These are phyloP conservation scores for Rhea americana DNA, from an alignment of 2,113 vertebrate genomes.

Conservation along the genomic window DNA sequence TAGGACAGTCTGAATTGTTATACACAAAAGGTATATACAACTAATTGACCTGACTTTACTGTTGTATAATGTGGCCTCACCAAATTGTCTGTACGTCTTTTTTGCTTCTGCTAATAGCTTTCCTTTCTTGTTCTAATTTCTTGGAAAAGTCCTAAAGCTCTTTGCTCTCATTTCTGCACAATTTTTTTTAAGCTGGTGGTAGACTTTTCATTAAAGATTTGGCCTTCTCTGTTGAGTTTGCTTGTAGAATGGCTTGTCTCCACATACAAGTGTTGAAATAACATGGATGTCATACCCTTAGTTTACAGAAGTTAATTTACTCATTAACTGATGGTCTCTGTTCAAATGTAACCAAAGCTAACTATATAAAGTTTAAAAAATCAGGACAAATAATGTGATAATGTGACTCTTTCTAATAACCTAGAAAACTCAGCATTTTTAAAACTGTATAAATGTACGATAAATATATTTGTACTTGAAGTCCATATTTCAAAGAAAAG, in stretches of 20 bases:
- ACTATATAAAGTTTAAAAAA: neutral
- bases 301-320: neutral
- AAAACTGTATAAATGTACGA: neutral
- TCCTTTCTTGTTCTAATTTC: neutral
- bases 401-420: neutral
- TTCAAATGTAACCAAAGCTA: slow-evolving; percentile 34
- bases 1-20: neutral
- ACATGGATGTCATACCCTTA: neutral
- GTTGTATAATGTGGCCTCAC: neutral
- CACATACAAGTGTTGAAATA: neutral
- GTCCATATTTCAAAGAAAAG: neutral
- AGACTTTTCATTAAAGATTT: neutral
- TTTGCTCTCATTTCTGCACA: neutral
- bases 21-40: neutral
- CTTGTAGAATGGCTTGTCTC: neutral
- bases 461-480: neutral
- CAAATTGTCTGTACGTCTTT: neutral
- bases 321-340: neutral
- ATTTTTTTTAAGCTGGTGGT: neutral
- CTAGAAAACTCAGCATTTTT: neutral
- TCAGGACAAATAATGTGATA: neutral
- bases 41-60: neutral
- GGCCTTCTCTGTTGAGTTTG: neutral
- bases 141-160: neutral
- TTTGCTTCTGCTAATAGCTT: neutral